Percentiles rank a stretch among this genome's conserved stretches.
phyloP scores from a whole-genome alignment of 2,888 invertebrate species.

The Isoperla grammatica region DNA sequence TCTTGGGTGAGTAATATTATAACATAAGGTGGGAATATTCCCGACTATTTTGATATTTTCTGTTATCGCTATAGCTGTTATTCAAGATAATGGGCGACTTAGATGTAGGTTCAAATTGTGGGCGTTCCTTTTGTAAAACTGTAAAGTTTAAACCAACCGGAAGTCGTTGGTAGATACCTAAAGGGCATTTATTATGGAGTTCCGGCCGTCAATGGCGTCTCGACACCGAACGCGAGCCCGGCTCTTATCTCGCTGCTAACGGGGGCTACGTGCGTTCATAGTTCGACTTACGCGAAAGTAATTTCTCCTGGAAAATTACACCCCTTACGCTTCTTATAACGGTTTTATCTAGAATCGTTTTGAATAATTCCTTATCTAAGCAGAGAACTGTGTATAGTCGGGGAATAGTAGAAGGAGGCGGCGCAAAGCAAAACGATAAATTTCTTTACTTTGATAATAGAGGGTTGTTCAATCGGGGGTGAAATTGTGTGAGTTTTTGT shows the following conservation, averaged over 20 bases:
- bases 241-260: neutral
- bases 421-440: conserved; percentile 3
- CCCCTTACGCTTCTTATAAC: neutral
- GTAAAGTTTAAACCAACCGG: no score
- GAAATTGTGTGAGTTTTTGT: conserved; percentile 19
- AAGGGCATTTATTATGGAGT: no score
- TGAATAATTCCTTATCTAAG: conserved; percentile 7
- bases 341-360: conserved; percentile 8
- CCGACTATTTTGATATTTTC: no score
- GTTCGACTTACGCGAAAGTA: neutral
- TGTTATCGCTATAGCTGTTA: no score
- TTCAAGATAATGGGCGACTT: no score
- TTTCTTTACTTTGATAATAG: conserved; percentile 20
- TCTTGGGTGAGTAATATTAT: no score
- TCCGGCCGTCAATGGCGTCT: no score
- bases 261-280: neutral
- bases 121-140: no score
- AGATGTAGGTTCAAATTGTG: no score
- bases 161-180: no score
- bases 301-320: conserved; percentile 5
- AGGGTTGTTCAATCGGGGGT: conserved; percentile 25
- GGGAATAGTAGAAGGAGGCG: neutral
- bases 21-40: no score
- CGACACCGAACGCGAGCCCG: neutral
- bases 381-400: neutral